Evolutionary conservation across 2,113 vertebrate species (phyloP), one percentile per base, ranked within the genome.

Genomic region (Copsychus sechellarum): DNA sequence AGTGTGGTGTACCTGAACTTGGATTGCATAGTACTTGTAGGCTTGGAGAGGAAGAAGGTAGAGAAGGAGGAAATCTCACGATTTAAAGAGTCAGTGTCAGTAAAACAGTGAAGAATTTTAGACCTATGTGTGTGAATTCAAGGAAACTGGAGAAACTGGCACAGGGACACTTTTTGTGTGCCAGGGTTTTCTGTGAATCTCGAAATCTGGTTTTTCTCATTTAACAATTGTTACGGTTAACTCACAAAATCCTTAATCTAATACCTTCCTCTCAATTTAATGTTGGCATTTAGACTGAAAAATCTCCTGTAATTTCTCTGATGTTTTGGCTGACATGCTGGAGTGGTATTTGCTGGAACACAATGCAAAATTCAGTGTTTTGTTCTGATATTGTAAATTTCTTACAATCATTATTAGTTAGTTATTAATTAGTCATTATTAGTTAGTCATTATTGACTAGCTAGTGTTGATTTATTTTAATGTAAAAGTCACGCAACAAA

Each of bases 101-200:
- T 89, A 66, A 80, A 90, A 38, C 34, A 58, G 34, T 69, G 15
- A 73, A 62, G 64, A 74, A 38, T 73, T 88, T 87, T 38, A 92
- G 70, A 80, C n/a, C 53, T 48, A 0, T 53, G 21, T 91, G 16
- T 80, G 51, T 78, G 86, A 66, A 48, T 56, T 92, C 48, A 51
- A 16, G 77, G 62, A 85, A 85, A 54, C n/a, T 34, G 58, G 73
- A 80, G 62, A 73, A 90, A 62, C 51, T 93, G 90, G 74, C 74
- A 58, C 17, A 40, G 50, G 28, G 34, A n/a, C 19, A 47, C 4
- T 36, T 51, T 19, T 21, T 84, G 5, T 56, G 14, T 92, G 92
- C 94, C 79, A 88, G 62, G 22, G 33, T 62, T 92, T 92, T 42
- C 50, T 88, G 34, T 77, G 79, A 90, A n/a, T 91, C 48, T 86